These are phyloP conservation scores for Limnothrissa miodon DNA, from an alignment of 2,113 vertebrate species.

Conservation along the genomic window DNA sequence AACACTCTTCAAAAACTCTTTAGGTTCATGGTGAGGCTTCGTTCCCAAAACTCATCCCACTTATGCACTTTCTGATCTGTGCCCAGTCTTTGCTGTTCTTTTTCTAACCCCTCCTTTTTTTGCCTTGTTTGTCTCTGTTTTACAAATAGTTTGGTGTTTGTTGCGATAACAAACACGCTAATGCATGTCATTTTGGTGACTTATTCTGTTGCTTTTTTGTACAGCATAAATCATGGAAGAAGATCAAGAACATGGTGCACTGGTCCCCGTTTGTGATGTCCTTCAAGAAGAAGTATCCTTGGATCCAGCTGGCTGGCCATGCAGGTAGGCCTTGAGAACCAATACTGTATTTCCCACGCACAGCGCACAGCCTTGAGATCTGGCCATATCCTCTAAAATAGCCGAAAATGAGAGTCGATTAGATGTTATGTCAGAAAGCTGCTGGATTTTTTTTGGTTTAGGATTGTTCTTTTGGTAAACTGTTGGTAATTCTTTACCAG, in stretches of 20 bases:
- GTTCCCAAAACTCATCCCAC: background rate
- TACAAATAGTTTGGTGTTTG: background rate
- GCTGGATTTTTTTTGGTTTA: background rate
- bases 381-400: background rate
- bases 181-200: background rate
- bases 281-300: constrained; percentile 99
- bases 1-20: background rate
- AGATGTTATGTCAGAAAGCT: background rate
- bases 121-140: background rate
- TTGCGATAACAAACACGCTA: background rate
- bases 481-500: too few species aligned
- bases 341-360: background rate
- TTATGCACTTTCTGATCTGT: background rate
- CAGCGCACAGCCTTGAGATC: background rate
- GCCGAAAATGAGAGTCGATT: background rate
- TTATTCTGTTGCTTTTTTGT: constrained; percentile 24
- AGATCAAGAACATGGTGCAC: constrained; percentile 99
- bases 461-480: too few species aligned
- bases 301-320: constrained; percentile 96
- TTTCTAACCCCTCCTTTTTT: background rate
- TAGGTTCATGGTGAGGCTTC: background rate
- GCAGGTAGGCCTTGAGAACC: constrained; percentile 75
- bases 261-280: constrained; percentile 99
- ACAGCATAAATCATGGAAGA: constrained; percentile 97
- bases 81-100: background rate